Evolutionary conservation across 2,113 vertebrate genomes (phyloP), one percentile per base, ranked within the genome.

Genomic region (Pachycephala philippinensis): DNA sequence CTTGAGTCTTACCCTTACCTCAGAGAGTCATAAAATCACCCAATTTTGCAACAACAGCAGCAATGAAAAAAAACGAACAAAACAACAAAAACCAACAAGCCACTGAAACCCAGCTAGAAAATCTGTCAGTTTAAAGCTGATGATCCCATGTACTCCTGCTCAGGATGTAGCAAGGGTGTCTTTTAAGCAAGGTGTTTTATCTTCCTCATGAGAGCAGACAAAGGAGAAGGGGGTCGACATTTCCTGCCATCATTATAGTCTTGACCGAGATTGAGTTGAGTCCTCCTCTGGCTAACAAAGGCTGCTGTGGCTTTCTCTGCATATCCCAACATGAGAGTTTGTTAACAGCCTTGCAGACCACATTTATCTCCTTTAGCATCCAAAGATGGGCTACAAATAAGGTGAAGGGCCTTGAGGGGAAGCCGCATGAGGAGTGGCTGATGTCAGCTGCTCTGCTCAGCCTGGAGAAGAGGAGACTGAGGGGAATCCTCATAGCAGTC

Each of bases 141-240:
- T 64, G 63, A 61, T 59, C 37, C 30, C 17, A 66, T 0, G 0
- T 42, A 14, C 2, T 3, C 15, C 33, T 33, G 23, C 20, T 53
- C 42, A 80, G 28, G 11, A 27, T 21, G 3, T n/a, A 42, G 6
- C 30, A 76, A 50, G 13, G 8, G 1, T 50, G 5, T n/a, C 22
- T 59, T 89, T 52, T 21, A 68, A 40, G 4, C 0, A 1, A 79
- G 40, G 40, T 27, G 6, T 24, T n/a, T 82, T n/a, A 4, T 17
- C 20, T 69, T 74, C 30, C 11, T 83, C 10, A 5, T 33, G 15
- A 31, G 27, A 77, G 63, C 33, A 85, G 57, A n/a, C 10, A 47
- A 72, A n/a, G 19, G 14, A 78, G 33, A 15, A 54, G 7, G 7
- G 1, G 8, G 3, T 50, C 26, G 60, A 9, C 54, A 35, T 6